These are phyloP conservation scores for Rhea pennata DNA, from an alignment of 2,113 vertebrate species.

Conservation along the genomic window DNA sequence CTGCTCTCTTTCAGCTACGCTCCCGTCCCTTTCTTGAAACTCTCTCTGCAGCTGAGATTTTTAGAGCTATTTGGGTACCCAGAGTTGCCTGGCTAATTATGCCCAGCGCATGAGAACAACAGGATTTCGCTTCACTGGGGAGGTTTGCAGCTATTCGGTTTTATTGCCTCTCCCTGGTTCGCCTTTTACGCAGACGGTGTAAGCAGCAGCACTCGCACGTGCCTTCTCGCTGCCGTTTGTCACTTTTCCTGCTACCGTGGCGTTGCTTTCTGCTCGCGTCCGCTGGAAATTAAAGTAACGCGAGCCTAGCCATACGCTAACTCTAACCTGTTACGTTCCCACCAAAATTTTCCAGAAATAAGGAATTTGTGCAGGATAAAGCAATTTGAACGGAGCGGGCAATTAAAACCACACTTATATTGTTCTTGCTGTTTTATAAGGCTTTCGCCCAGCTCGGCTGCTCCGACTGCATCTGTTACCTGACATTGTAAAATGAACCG, in stretches of 20 bases:
- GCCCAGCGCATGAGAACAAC: conserved; percentile 1
- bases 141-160: not conserved
- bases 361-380: not conserved
- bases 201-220: not conserved
- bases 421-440: not conserved
- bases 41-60: not conserved
- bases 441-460: not conserved
- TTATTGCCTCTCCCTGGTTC: conserved; percentile 55
- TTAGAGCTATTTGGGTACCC: conserved; percentile 2
- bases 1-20: conserved; percentile 34
- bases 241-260: conserved; percentile 9
- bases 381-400: not conserved
- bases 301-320: not conserved
- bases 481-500: not conserved
- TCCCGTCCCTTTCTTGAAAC: not conserved
- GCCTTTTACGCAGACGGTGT: conserved; percentile 31
- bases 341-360: not conserved
- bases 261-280: conserved; percentile 17
- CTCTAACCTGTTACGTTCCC: not conserved
- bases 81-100: not conserved
- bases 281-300: conserved; percentile 49
- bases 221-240: conserved; percentile 1
- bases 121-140: not conserved
- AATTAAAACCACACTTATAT: not conserved
- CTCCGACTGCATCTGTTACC: not conserved